Conservation (phyloP, 1,140 invertebrate genomes). For the Charaxes varanes region DNA sequence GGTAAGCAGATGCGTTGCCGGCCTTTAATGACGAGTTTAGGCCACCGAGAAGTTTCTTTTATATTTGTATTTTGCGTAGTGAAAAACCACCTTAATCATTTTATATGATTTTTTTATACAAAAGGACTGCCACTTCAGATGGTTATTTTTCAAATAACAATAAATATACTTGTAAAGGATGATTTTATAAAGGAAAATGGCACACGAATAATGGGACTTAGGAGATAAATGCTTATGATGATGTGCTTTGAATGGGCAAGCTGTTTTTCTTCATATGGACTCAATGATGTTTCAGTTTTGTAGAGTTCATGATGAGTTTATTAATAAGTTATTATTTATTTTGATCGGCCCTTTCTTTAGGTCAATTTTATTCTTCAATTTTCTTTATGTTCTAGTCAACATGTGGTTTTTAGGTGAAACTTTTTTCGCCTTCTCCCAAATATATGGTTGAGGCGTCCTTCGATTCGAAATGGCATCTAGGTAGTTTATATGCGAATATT, state of each 20-base stretch:
- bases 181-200: conserved; percentile 10
- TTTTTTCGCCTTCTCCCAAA: no score
- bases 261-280: conserved; percentile 2
- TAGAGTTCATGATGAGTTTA: no score
- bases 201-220: conserved; percentile 2
- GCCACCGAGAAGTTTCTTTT: not conserved
- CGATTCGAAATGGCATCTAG: no score
- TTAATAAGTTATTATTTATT: no score
- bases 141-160: conserved; percentile 12
- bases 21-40: no score
- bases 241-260: conserved; percentile 1
- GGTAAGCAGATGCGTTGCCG: no score
- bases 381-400: no score
- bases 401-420: no score
- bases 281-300: not conserved
- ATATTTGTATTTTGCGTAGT: not conserved
- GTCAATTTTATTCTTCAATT: no score
- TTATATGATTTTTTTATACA: conserved; percentile 18
- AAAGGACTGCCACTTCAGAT: conserved; percentile 3
- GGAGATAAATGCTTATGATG: conserved; percentile 8
- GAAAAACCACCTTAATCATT: conserved; percentile 6
- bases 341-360: no score
- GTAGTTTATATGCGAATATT: no score
- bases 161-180: conserved; percentile 10
- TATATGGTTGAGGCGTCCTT: no score